A percentile compares a stretch with the other conserved stretches of the same genome.
These are phyloP conservation scores for Poeciliopsis prolifica DNA, from an alignment of 2,113 vertebrate genomes.

Conservation along the genomic window DNA sequence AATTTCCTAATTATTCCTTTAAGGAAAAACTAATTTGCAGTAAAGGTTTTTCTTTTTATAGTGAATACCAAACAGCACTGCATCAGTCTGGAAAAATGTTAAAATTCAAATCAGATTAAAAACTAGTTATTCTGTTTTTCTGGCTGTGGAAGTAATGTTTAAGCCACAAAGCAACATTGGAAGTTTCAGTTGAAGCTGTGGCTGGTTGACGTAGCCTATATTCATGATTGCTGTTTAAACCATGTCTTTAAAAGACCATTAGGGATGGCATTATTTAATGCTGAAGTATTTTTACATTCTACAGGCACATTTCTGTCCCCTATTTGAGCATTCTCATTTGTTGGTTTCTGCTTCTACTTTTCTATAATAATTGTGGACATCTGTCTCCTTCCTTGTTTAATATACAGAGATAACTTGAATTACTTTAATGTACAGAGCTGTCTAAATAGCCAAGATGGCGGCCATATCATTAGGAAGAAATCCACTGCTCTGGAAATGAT, in stretches of 20 bases:
- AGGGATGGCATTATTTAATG: constrained; percentile 62
- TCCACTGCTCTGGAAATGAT: constrained; percentile 20
- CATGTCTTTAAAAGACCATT: constrained; percentile 70
- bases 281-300: constrained; percentile 67
- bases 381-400: constrained; percentile 41
- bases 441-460: constrained; percentile 34
- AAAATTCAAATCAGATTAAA: constrained; percentile 66
- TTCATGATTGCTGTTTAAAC: constrained; percentile 56
- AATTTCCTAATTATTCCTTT: constrained; percentile 1
- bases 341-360: constrained; percentile 45
- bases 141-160: constrained; percentile 58
- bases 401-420: constrained; percentile 56
- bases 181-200: constrained; percentile 48
- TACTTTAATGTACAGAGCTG: constrained; percentile 33
- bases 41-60: constrained; percentile 42
- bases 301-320: constrained; percentile 36
- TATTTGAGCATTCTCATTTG: constrained; percentile 53
- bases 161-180: constrained; percentile 54
- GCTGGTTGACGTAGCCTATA: constrained; percentile 54
- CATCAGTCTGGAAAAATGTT: constrained; percentile 54
- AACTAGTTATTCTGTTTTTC: constrained; percentile 44
- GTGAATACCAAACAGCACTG: background rate
- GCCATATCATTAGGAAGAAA: constrained; percentile 24
- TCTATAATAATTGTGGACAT: constrained; percentile 52
- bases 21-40: constrained; percentile 10